Evolutionary conservation across 1,140 invertebrate genomes (phyloP), one percentile per base, ranked within the genome.

Genomic region (Aphis craccivora): DNA sequence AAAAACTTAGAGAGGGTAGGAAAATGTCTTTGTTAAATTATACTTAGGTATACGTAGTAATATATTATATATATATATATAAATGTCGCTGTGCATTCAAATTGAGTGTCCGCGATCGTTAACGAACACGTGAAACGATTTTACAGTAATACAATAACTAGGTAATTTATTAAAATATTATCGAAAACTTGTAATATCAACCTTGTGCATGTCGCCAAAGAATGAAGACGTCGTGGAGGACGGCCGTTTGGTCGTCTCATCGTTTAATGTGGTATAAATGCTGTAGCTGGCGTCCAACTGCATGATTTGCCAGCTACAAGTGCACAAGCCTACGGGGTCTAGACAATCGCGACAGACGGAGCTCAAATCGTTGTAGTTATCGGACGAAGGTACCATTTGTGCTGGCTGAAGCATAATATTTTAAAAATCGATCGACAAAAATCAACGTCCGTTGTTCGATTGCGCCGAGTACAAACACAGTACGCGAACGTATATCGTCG

Each of bases 291-390:
- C 53, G 45, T 92, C 91, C 20, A 92, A 35, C n/a, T 83, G 67
- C 43, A 83, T 48, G 22, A 92, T 84, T 25, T 81, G 67, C 91
- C 91, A 92, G 23, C 18, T 55, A 37, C 88, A 89, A 22, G 88
- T 25, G 20, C 91, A 92, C 45, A 45, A 14, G 18, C 43, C 40
- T 0, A 35, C n/a, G 3, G 76, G 40, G 0, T 81, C 91, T 23
- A 92, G 6, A 35, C 91, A 92, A 20, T 92, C 76, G 20, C 45
- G 91, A 14, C 91, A 92, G 11, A 92, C 67, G 22, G 91, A 22
- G n/a, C 11, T 35, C 40, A 14, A 23, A 43, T 37, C 23, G 43
- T 40, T 37, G 48, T 48, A 51, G 11, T 51, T 87, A 45, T 55
- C 88, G 35, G 51, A n/a, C 35, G 48, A 55, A 25, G 88, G 88